A percentile compares a stretch with the other conserved stretches of the same genome.
phyloP scores from a whole-genome alignment of 2,888 invertebrate species.

The Pegoplata infirma region DNA sequence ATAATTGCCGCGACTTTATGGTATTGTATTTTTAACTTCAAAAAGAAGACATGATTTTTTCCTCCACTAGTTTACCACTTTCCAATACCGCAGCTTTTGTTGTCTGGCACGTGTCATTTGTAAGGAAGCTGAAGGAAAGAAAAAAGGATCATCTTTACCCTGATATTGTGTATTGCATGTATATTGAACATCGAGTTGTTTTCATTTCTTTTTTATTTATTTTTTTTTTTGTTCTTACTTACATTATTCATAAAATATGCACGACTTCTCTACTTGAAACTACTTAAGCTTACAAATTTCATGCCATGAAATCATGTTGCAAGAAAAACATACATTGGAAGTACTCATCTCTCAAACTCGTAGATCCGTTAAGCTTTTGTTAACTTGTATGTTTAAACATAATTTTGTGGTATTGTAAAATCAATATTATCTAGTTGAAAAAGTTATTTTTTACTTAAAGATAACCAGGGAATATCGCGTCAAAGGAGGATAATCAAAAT shows the following conservation, averaged over 20 bases:
- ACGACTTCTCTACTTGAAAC: slow-evolving; percentile 33
- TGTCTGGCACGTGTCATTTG: slow-evolving; percentile 59
- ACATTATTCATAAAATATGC: slow-evolving; percentile 6
- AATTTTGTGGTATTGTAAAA: slow-evolving; percentile 52
- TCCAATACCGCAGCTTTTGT: slow-evolving; percentile 33
- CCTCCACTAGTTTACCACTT: background rate
- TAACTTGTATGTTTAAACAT: slow-evolving; percentile 40
- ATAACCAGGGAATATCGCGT: too few species aligned
- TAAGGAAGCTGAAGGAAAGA: background rate
- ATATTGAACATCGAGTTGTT: slow-evolving; percentile 51
- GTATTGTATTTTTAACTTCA: background rate
- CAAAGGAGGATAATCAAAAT: too few species aligned
- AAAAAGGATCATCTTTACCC: background rate
- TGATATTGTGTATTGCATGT: slow-evolving; percentile 8
- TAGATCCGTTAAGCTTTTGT: slow-evolving; percentile 31
- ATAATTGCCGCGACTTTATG: slow-evolving; percentile 44
- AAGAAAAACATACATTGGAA: background rate
- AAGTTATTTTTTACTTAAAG: background rate
- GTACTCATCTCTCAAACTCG: background rate
- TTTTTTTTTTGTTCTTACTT: too few species aligned
- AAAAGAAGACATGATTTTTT: background rate
- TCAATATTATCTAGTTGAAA: slow-evolving; percentile 19
- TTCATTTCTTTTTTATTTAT: slow-evolving; percentile 33
- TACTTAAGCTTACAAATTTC: slow-evolving; percentile 16
- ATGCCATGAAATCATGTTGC: background rate